These are phyloP conservation scores for Antrozous pallidus DNA, from an alignment of 2,797 vertebrate species.

Conservation along the genomic window DNA sequence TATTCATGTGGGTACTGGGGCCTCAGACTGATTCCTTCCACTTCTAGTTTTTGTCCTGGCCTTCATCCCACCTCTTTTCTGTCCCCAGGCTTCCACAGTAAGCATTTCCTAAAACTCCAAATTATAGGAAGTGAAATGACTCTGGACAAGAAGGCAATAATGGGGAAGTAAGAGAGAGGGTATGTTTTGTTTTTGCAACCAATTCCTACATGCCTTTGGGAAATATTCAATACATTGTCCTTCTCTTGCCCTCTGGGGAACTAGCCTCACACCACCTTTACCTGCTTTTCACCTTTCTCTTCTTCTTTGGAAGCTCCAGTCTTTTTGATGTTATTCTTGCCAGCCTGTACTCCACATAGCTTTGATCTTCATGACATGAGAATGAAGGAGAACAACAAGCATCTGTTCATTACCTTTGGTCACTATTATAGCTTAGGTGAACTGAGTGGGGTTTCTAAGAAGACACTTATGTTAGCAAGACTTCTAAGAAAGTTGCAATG, in stretches of 20 bases:
- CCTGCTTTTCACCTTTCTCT: conserved; percentile 88
- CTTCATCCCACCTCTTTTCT: not conserved
- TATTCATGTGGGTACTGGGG: not conserved
- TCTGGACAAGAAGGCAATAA: not conserved
- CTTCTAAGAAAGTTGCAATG: not conserved
- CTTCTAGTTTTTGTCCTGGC: not conserved
- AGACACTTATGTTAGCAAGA: conserved; percentile 72
- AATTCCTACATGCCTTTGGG: not conserved
- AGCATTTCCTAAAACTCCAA: not conserved
- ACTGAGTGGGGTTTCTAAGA: conserved; percentile 84
- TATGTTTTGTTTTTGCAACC: not conserved
- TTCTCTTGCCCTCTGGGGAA: not conserved
- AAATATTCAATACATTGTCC: not conserved
- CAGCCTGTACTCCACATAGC: conserved; percentile 85
- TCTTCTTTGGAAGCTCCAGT: conserved; percentile 90
- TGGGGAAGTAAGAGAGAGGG: not conserved
- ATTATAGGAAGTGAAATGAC: not conserved
- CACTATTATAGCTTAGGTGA: conserved; percentile 86
- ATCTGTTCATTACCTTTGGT: conserved; percentile 87
- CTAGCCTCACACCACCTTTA: conserved; percentile 5
- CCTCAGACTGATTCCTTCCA: not conserved
- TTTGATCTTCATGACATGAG: conserved; percentile 86
- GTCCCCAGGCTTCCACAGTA: not conserved
- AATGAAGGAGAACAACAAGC: conserved; percentile 86
- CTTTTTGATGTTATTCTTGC: conserved; percentile 92